Evolutionary conservation across 92 coral and sea anemone genomes (phyloP), one percentile per base, ranked within the genome.

Genomic region (Meandrina meandrites): DNA sequence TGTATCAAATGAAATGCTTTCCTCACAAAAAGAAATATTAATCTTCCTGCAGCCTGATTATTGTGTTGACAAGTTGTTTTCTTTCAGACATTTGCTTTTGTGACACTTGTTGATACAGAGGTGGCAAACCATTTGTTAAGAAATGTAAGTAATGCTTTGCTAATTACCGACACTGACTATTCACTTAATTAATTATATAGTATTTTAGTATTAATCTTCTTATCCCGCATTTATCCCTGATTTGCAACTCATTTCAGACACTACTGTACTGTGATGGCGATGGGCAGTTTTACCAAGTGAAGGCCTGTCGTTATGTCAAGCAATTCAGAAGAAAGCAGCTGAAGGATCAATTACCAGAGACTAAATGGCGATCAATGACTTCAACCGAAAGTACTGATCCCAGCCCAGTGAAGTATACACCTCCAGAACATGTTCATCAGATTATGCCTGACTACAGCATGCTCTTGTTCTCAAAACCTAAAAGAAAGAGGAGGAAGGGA

Each of bases 81-180:
- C 48, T 70, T 82, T 51, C n/a, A 82, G 86, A 82, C 67, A 30
- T 82, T 45, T 82, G 86, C 86, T 47, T 82, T 82, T 82, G 86
- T 71, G 45, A 70, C 79, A 16, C 50, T 82, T 3, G 31, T 67
- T 30, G 47, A 70, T 21, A 3, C 79, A 70, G 86, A 0, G 21
- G 86, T 34, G 56, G 79, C 51, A 21, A 72, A 70, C 35, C 18
- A 4, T 30, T 70, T 82, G 79, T 47, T 82, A 57, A 16, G 68
- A 71, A 71, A 31, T 48, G 86, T 82, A 82, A 82, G 86, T 51
- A 54, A 4, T 37, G 11, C 64, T 24, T 31, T 16, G 4, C 6
- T 40, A 40, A 40, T 40, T 40, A 6, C 45, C n/a, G n/a, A n/a
- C n/a, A n/a, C n/a, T n/a, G n/a, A n/a, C n/a, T n/a, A n/a, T n/a